phyloP scores from a whole-genome alignment of 1,140 invertebrate genomes.

The Akabosia matsudoensis region DNA sequence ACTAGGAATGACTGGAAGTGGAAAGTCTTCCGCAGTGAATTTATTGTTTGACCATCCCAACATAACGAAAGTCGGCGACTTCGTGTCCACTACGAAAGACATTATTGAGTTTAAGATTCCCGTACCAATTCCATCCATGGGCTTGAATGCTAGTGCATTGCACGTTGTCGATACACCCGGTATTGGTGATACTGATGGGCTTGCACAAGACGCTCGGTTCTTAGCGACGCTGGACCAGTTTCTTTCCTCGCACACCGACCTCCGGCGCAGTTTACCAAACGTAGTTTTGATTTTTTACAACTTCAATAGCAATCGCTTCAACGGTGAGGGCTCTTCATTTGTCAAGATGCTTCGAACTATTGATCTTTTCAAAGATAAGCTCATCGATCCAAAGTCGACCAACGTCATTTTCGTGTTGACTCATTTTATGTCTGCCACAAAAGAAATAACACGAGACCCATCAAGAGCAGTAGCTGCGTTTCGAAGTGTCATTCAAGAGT shows the following conservation, averaged over 20 bases:
- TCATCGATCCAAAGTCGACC: conserved; percentile 16
- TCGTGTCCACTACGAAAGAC: neutral
- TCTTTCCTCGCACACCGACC: conserved; percentile 5
- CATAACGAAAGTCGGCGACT: neutral
- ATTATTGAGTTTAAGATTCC: conserved; percentile 5
- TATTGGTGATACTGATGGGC: neutral
- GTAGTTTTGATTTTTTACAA: conserved; percentile 22
- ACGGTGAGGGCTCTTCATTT: conserved; percentile 10
- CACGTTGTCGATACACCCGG: neutral
- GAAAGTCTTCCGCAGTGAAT: conserved; percentile 20
- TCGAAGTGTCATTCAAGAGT: conserved; percentile 15
- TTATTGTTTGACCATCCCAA: conserved; percentile 3
- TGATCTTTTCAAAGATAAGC: conserved; percentile 5
- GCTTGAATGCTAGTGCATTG: neutral
- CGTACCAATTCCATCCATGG: neutral
- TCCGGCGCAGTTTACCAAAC: conserved; percentile 19
- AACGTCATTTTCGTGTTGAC: conserved; percentile 20
- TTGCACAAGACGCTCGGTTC: conserved; percentile 3
- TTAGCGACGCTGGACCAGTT: conserved; percentile 14
- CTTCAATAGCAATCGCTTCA: conserved; percentile 8
- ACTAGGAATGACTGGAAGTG: conserved; percentile 10
- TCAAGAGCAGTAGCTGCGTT: neutral
- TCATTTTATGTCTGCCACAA: conserved; percentile 22
- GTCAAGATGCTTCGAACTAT: conserved; percentile 25
- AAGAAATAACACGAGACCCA: neutral